These are phyloP conservation scores for Poeciliopsis occidentalis DNA, from an alignment of 2,113 vertebrate genomes.

Conservation along the genomic window DNA sequence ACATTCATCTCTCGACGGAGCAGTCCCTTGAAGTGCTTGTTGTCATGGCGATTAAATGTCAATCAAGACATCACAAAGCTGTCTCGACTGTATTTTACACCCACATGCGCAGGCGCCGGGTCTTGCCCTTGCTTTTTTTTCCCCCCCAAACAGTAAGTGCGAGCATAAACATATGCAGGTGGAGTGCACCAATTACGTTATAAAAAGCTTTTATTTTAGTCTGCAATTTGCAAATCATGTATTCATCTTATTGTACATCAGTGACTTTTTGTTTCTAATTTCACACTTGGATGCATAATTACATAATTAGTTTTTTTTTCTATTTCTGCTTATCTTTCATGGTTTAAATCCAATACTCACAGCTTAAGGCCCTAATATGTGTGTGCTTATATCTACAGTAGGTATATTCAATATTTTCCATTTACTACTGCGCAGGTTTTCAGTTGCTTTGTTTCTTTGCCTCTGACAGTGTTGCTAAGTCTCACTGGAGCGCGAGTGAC, in stretches of 20 bases:
- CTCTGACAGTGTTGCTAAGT: slow-evolving; percentile 42
- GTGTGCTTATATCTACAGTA: background rate
- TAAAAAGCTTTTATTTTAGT: slow-evolving; percentile 12
- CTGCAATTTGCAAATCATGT: background rate
- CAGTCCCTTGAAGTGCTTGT: slow-evolving; percentile 54
- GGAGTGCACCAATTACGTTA: slow-evolving; percentile 30
- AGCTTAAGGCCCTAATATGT: background rate
- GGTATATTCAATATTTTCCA: slow-evolving; percentile 30
- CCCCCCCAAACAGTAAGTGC: slow-evolving; percentile 27
- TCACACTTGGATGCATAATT: background rate
- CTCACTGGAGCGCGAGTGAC: slow-evolving; percentile 76
- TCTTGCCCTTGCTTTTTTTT: slow-evolving; percentile 24
- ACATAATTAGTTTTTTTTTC: background rate
- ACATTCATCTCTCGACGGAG: slow-evolving; percentile 49
- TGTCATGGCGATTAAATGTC: slow-evolving; percentile 76
- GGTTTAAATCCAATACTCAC: background rate
- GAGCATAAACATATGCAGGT: slow-evolving; percentile 56
- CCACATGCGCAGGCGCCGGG: slow-evolving; percentile 47
- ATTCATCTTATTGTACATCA: background rate
- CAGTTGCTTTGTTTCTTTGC: slow-evolving; percentile 37
- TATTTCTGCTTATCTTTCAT: background rate
- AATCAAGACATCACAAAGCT: slow-evolving; percentile 57
- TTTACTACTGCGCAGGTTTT: slow-evolving; percentile 10
- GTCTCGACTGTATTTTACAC: slow-evolving; percentile 57
- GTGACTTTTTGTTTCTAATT: background rate